These are phyloP conservation scores for Stictocephala bisonia DNA, from an alignment of 2,888 invertebrate genomes.

Conservation along the genomic window DNA sequence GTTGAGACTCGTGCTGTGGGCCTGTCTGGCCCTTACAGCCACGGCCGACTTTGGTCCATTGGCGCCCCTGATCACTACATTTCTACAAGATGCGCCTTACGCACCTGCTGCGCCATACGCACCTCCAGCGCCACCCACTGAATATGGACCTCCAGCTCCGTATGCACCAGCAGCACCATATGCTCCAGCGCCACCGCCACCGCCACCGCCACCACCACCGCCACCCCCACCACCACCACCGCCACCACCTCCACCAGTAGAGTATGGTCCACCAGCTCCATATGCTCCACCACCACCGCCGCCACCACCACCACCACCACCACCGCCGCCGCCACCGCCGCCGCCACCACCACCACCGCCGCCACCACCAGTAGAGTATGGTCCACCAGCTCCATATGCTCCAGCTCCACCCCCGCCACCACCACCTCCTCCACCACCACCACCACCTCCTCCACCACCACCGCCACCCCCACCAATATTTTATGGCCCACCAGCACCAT, in stretches of 20 bases:
- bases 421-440: slow-evolving; percentile 51
- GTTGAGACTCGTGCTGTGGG: slow-evolving; percentile 40
- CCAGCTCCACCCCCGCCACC: slow-evolving; percentile 53
- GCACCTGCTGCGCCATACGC: slow-evolving; percentile 5
- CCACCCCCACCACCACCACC: slow-evolving; percentile 52
- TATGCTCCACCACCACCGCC: slow-evolving; percentile 47
- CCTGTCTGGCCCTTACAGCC: slow-evolving; percentile 37
- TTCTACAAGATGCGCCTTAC: slow-evolving; percentile 28
- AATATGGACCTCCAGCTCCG: slow-evolving; percentile 50
- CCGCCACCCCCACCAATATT: slow-evolving; percentile 52
- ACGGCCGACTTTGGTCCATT: slow-evolving; percentile 35
- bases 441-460: slow-evolving; percentile 57
- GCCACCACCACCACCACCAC: slow-evolving; percentile 44
- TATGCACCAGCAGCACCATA: slow-evolving; percentile 48
- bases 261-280: slow-evolving; percentile 54
- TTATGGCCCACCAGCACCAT: slow-evolving; percentile 53
- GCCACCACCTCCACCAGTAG: slow-evolving; percentile 56
- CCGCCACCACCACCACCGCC: slow-evolving; percentile 51
- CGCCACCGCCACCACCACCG: slow-evolving; percentile 45
- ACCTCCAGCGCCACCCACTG: slow-evolving; percentile 55
- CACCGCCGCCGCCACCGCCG: slow-evolving; percentile 45
- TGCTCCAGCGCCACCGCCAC: slow-evolving; percentile 47
- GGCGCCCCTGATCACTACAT: slow-evolving; percentile 3
- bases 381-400: slow-evolving; percentile 52
- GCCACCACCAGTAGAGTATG: slow-evolving; percentile 49